A percentile compares a stretch with the other conserved stretches of the same genome.
phyloP scores from a whole-genome alignment of 2,888 invertebrate species.

The Belgica antarctica region DNA sequence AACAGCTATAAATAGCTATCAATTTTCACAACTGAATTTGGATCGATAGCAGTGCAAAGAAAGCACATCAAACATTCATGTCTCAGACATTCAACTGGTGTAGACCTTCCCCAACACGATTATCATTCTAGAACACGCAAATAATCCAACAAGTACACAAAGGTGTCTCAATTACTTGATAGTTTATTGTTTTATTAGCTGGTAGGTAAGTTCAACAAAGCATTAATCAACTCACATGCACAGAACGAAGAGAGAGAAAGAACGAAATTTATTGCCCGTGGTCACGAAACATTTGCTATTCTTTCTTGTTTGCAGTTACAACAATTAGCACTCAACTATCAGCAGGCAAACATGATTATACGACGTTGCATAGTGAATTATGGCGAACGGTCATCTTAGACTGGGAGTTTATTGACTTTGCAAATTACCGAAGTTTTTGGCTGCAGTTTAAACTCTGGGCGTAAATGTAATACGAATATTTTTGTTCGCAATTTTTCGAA shows the following conservation, averaged over 20 bases:
- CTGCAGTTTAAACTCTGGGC: background rate
- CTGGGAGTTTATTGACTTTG: background rate
- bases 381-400: background rate
- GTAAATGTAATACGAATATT: background rate
- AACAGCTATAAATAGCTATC: background rate
- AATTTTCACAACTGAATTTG: background rate
- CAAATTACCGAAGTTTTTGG: background rate
- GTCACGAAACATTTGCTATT: conserved; percentile 31
- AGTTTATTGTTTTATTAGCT: conserved; percentile 19
- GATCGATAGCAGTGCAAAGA: background rate
- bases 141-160: background rate
- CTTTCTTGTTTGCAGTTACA: conserved; percentile 19
- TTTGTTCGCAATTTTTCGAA: conserved; percentile 5
- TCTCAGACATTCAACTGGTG: conserved; percentile 28
- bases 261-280: conserved; percentile 35
- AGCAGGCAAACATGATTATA: conserved; percentile 3
- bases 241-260: background rate
- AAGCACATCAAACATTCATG: background rate
- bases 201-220: conserved; percentile 33
- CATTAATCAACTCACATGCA: conserved; percentile 41
- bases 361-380: background rate
- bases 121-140: conserved; percentile 34
- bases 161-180: conserved; percentile 43
- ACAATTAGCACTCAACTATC: conserved; percentile 31
- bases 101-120: conserved; percentile 15